Percentiles rank a stretch among this genome's conserved stretches.
These are phyloP conservation scores for Mythimna lalbum DNA, from an alignment of 2,888 invertebrate species.

Conservation along the genomic window DNA sequence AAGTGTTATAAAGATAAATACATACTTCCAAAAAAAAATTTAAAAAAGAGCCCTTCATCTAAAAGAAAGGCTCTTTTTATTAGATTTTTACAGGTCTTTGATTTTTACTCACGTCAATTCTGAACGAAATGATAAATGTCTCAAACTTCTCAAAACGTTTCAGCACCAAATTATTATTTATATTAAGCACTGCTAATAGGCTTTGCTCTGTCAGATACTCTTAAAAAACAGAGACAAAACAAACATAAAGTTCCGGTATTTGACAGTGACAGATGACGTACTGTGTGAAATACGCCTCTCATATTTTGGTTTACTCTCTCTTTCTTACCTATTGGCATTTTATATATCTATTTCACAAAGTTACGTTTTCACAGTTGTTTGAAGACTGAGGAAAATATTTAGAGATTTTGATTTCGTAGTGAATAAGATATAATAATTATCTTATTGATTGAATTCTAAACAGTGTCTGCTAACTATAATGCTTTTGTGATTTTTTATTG, in stretches of 20 bases:
- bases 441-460: not conserved
- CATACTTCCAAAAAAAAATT: too few relatives aligned
- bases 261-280: slow-evolving; percentile 48
- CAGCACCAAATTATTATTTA: too few relatives aligned
- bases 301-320: slow-evolving; percentile 11
- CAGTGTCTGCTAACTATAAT: slow-evolving; percentile 31
- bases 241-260: not conserved
- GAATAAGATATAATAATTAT: not conserved
- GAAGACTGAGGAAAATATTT: slow-evolving; percentile 34
- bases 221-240: not conserved
- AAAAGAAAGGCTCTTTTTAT: not conserved
- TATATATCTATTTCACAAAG: slow-evolving; percentile 26
- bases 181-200: not conserved
- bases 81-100: too few relatives aligned
- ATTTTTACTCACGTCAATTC: not conserved
- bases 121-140: slow-evolving; percentile 9
- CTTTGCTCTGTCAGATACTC: not conserved
- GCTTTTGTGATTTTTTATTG: slow-evolving; percentile 44
- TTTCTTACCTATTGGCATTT: not conserved
- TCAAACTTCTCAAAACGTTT: not conserved
- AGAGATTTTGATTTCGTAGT: slow-evolving; percentile 7
- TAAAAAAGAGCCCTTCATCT: too few relatives aligned
- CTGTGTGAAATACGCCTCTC: slow-evolving; percentile 23
- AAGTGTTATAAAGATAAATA: too few relatives aligned
- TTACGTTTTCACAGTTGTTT: slow-evolving; percentile 15